Base-by-base conservation (phyloP, 2,888 invertebrate genomes). In the Cetonia aurata region DNA sequence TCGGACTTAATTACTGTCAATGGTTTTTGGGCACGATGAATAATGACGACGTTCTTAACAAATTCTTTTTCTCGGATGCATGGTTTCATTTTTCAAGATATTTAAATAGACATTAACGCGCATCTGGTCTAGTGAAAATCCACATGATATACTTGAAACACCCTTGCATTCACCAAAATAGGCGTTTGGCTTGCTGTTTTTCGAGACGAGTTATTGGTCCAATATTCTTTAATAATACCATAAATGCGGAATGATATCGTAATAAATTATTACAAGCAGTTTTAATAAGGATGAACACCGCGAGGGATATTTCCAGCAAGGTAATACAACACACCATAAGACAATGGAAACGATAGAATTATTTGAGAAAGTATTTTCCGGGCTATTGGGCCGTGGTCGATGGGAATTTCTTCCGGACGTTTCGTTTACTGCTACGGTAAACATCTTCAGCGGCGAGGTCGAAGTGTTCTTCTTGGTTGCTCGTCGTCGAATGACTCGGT, bases 71-170 rank as follows among this genome's bases (percentile, higher is more conserved):
- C 44, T 44, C 44, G 44, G 44, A 44, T 3, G 44, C 44, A 44
- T 44, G 44, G 10, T 44, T 10, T 44, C 44, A 44, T 44, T 44
- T 44, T 3, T 44, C 44, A 44, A 13, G 44, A 44, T 13, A 44
- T 44, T n/a, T 44, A 44, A 44, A 44, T 44, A 44, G 6, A 44
- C 3, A 44, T 2, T 6, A 44, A 44, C 6, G 44, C 44, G 44
- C 13, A 44, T 44, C 44, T 44, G 44, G 44, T 44, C 44, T 44
- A 44, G 44, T 44, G 6, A 44, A 44, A 44, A 44, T 44, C n/a
- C n/a, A 6, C 2, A 44, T 44, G 10, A 44, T 3, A 44, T 44
- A 3, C 44, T n/a, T 44, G 44, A 44, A 44, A 6, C 12, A 44
- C 44, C 44, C 13, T 44, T 44, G 44, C 44, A 44, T 44, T 44